These are phyloP conservation scores for Drosophila nebulosa DNA, from an alignment of 1,140 invertebrate species.

Conservation along the genomic window DNA sequence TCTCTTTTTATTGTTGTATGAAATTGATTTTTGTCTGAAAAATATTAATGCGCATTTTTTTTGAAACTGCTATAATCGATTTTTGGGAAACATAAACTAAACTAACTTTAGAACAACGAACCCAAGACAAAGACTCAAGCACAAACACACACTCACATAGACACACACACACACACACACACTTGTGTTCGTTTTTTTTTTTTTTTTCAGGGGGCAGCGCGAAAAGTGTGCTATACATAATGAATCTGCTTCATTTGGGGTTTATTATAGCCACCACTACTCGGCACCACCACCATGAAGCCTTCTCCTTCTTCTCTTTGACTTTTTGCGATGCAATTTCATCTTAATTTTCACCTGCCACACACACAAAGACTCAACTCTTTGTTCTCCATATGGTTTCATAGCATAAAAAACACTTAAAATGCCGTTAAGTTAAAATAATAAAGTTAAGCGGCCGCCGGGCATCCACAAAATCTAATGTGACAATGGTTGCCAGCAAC, in stretches of 20 bases:
- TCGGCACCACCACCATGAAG: too few relatives aligned
- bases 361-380: background rate
- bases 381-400: constrained; percentile 21
- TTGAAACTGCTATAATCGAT: background rate
- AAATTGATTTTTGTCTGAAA: too few relatives aligned
- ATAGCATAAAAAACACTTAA: constrained; percentile 72
- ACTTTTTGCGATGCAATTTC: background rate
- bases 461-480: constrained; percentile 74
- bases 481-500: constrained; percentile 55
- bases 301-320: background rate
- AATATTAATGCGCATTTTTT: too few relatives aligned
- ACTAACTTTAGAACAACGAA: constrained; percentile 27
- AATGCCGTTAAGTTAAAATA: constrained; percentile 79
- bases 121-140: background rate
- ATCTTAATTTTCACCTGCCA: background rate
- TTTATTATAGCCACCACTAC: constrained; percentile 25
- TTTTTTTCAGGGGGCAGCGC: constrained; percentile 4
- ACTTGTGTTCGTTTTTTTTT: constrained; percentile 25
- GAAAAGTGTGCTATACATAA: constrained; percentile 71
- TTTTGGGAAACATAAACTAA: background rate
- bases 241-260: constrained; percentile 54
- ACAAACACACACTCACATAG: too few relatives aligned
- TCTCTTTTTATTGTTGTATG: too few relatives aligned
- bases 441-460: constrained; percentile 74
- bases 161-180: background rate